Base-by-base conservation (phyloP, 2,797 vertebrate species). In the Scyliorhinus canicula region DNA sequence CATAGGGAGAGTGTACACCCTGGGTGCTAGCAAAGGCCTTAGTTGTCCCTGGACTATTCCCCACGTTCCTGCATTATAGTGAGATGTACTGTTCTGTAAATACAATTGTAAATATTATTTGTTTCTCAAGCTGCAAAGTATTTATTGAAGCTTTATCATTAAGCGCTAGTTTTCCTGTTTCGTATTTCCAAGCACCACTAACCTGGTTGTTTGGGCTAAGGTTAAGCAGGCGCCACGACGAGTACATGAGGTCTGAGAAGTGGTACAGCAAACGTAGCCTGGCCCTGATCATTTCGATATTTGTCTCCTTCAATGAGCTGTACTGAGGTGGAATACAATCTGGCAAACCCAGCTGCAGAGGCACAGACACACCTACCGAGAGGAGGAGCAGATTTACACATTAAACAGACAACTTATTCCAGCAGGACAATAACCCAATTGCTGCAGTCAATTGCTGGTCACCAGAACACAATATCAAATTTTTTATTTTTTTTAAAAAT, bases 181-280 rank as follows among this genome's bases (percentile, higher is more conserved):
- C 40, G 5, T 31, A 31, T 35, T 28, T 47, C 44, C 60, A 40
- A 9, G 57, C 57, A 93, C 0, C 24, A 47, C 50, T 97, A 97
- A 98, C 98, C 98, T 98, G 98, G 95, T 98, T 98, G 95, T 98
- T 98, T 95, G 98, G 98, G 95, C 98, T 98, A 95, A 98, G 98
- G 95, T 98, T 98, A 55, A 98, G 96, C 0, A 98, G 96, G 95
- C 98, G 96, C 98, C 98, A 98, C 0, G 98, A 98, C 0, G 98
- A 98, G 94, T 98, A 98, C 98, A 98, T 98, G 96, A 98, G 98
- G 96, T 98, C 98, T 4, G 98, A 98, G 96, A 98, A 98, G 95
- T 98, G 97, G 96, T 98, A 98, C 0, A 98, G 97, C 85, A 98
- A 97, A 35, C 98, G 96, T 7, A 98, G 97, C 93, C 98, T 96